phyloP scores from a whole-genome alignment of 2,888 invertebrate genomes.

The Platycheirus albimanus region DNA sequence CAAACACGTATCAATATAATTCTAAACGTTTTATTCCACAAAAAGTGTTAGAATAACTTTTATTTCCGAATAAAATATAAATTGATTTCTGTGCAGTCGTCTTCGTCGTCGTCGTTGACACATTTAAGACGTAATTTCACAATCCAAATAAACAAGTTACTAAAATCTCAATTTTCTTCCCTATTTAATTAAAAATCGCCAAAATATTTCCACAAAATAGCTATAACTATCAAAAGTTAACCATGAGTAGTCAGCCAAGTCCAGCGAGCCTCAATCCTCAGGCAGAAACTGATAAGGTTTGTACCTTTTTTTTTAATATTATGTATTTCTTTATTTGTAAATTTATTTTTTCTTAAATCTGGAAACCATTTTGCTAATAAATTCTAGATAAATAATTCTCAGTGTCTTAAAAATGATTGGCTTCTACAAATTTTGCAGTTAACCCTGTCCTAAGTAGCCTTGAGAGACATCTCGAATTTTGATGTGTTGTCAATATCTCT shows the following conservation, averaged over 20 bases:
- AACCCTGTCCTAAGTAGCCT: neutral
- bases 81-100: constrained; percentile 30
- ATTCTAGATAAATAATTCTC: no score
- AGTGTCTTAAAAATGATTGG: neutral
- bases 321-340: constrained; percentile 6
- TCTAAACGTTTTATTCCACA: neutral
- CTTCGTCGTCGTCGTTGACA: constrained; percentile 21
- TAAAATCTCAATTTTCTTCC: constrained; percentile 8
- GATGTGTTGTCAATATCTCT: constrained; percentile 23
- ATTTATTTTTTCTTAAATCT: neutral
- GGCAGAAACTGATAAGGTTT: constrained; percentile 88
- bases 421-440: neutral
- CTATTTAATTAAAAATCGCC: constrained; percentile 37
- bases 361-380: neutral
- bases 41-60: constrained; percentile 13
- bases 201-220: constrained; percentile 72
- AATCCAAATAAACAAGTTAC: constrained; percentile 30
- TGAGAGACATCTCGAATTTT: constrained; percentile 1
- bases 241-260: constrained; percentile 90
- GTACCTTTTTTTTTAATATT: constrained; percentile 39
- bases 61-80: neutral
- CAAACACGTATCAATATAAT: neutral
- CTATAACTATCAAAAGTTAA: constrained; percentile 75
- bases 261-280: constrained; percentile 87
- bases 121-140: constrained; percentile 64